Base-by-base conservation (phyloP, 2,888 invertebrate species). In the Falcaria lacertinaria region DNA sequence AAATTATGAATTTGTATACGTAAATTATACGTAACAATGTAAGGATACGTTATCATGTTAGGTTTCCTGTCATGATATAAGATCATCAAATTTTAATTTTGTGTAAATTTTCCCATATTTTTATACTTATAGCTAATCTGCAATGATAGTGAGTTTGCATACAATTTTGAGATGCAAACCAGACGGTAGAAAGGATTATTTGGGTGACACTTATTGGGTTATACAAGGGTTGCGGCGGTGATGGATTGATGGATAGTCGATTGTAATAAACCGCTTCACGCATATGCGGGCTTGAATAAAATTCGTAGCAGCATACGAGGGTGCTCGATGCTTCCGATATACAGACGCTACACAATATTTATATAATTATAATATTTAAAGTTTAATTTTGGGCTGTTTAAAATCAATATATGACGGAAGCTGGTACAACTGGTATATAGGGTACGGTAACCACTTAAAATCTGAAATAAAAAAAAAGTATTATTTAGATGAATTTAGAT, bases 211-310 rank as follows among this genome's bases (percentile, higher is more conserved):
- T 61, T 66, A 64, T 51, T 70, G 66, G 64, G n/a, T n/a, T n/a
- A n/a, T n/a, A n/a, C 56, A 66, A 64, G 64, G 65, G 66, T 60
- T 64, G 60, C 56, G 55, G 57, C 58, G 57, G 44, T 73, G 72
- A 71, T 67, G 61, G 67, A 64, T 69, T 74, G 77, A 74, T 68
- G 67, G 71, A 74, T 73, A 63, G 69, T 57, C 61, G 56, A 62
- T 67, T 69, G 64, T 71, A 69, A 72, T 69, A 66, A 71, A 73
- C 71, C 64, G 67, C 60, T 60, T 64, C 58, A 64, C 64, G 66
- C 64, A 66, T 66, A 68, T 64, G 66, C 64, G 68, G 60, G 58
- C 60, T 52, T 50, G 57, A 60, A 60, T 67, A 64, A 64, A 61
- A 66, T 62, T 58, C 65, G 59, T 67, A 22, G 22, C 22, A 37